A percentile compares a stretch with the other conserved stretches of the same genome.
Conservation (phyloP, 1,140 invertebrate species). For the Pectinophora gossypiella region DNA sequence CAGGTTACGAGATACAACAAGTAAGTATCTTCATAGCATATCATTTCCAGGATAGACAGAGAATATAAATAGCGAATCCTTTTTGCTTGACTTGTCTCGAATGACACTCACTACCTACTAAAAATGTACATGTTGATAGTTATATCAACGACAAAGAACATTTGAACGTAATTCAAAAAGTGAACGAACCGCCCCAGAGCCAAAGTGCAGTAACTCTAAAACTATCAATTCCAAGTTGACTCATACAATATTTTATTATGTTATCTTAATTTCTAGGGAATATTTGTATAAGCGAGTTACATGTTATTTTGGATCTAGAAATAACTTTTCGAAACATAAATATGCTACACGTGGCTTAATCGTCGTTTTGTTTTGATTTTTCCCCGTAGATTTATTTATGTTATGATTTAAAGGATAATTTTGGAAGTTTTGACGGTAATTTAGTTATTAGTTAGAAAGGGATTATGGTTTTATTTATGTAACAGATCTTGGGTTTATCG, state of each 20-base stretch:
- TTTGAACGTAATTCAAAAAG: too few relatives aligned
- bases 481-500: slow-evolving; percentile 13
- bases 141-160: too few relatives aligned
- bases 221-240: slow-evolving; percentile 20
- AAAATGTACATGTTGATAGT: too few relatives aligned
- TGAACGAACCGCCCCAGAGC: too few relatives aligned
- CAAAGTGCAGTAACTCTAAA: not conserved
- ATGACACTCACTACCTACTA: too few relatives aligned
- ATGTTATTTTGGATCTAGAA: slow-evolving; percentile 51
- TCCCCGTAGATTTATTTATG: slow-evolving; percentile 35
- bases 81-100: too few relatives aligned
- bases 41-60: too few relatives aligned
- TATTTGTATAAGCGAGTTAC: slow-evolving; percentile 45
- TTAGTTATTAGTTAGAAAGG: slow-evolving; percentile 18
- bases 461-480: slow-evolving; percentile 30
- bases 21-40: too few relatives aligned
- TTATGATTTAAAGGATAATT: slow-evolving; percentile 38
- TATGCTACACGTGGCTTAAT: slow-evolving; percentile 68
- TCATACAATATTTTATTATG: slow-evolving; percentile 50
- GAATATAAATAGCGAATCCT: too few relatives aligned
- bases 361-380: slow-evolving; percentile 25
- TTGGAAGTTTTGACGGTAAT: slow-evolving; percentile 34
- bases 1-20: too few relatives aligned
- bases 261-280: slow-evolving; percentile 41
- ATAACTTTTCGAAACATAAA: slow-evolving; percentile 57